Evolutionary conservation across 2,113 vertebrate genomes (phyloP).

Genomic region (Alexandromys fortis): DNA sequence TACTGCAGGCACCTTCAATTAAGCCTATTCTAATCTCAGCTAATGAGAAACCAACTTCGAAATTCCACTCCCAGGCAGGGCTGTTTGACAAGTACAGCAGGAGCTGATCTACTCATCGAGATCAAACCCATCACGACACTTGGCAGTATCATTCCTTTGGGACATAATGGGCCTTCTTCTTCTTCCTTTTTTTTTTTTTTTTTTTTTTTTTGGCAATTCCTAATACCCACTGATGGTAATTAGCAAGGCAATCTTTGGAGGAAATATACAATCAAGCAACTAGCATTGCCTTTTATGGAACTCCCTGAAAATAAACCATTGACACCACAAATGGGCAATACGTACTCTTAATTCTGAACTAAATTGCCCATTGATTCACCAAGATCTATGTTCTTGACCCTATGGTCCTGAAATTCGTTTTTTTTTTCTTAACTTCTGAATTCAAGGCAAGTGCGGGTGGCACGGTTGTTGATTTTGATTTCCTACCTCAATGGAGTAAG

Average conservation of each 20-base stretch:
- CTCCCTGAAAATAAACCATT: constrained; percentile 63
- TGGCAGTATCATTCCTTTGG: constrained; percentile 17
- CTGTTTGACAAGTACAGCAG: constrained; percentile 49
- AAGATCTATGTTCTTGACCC: constrained; percentile 49
- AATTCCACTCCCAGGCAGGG: constrained; percentile 54
- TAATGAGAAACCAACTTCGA: constrained; percentile 61
- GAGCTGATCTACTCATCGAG: neutral
- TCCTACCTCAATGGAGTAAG: constrained; percentile 19
- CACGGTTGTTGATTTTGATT: constrained; percentile 60
- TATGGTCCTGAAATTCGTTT: constrained; percentile 67
- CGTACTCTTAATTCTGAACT: constrained; percentile 73
- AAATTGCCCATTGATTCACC: constrained; percentile 58
- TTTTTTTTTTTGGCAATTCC: constrained; percentile 2
- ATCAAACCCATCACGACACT: constrained; percentile 57
- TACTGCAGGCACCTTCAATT: constrained; percentile 48
- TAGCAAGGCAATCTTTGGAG: constrained; percentile 60
- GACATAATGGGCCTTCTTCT: constrained; percentile 42
- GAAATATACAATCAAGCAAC: constrained; percentile 66
- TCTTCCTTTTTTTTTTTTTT: neutral
- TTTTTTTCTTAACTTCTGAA: constrained; percentile 56
- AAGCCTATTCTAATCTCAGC: constrained; percentile 65
- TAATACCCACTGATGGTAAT: constrained; percentile 64
- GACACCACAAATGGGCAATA: constrained; percentile 59
- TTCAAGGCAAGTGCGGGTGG: constrained; percentile 32
- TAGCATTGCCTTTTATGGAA: constrained; percentile 43